Evolutionary conservation across 37 sponge, comb jelly and placozoan species (phyloP), one percentile per base, ranked within the genome.

Genomic region (Dysidea cf. avara): DNA sequence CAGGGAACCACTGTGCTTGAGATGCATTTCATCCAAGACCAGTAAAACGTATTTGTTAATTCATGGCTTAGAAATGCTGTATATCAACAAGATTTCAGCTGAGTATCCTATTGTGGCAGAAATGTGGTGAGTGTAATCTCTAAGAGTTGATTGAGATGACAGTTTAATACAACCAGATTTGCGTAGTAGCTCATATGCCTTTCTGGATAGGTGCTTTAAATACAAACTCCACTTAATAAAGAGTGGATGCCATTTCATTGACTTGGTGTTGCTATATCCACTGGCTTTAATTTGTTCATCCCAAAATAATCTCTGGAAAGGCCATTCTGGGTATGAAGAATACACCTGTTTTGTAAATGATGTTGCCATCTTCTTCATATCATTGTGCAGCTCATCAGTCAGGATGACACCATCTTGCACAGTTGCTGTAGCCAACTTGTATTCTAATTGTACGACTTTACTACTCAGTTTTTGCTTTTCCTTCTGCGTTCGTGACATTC

Each of bases 151-250:
- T 38, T 80, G 72, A 24, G 81, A 80, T 51, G 73, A 72, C 37
- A 80, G 64, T 22, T 39, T 18, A 34, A 83, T 34, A 48, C 35
- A 64, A 24, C 61, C 70, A 67, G 71, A 69, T 31, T 69, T 28
- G 17, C 75, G 67, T 20, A 82, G 12, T 16, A 69, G 47, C 22
- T 82, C 55, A 55, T 74, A 82, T 3, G 83, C 67, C 18, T 36
- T 56, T 22, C 70, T 32, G 18, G 82, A 81, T 16, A 64, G 66
- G 25, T 65, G 74, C 9, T 52, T 34, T 12, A 81, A 66, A 35
- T 72, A 68, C 43, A 81, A 26, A 39, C 77, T 67, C 82, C 82
- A 81, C 66, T 72, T 72, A 20, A 72, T 72, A 32, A 81, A 40
- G 2, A 81, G 21, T 16, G 82, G 82, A 36, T 81, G 81, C 81